Base-by-base conservation (phyloP, 2,888 invertebrate species). In the Autographa pulchrina region DNA sequence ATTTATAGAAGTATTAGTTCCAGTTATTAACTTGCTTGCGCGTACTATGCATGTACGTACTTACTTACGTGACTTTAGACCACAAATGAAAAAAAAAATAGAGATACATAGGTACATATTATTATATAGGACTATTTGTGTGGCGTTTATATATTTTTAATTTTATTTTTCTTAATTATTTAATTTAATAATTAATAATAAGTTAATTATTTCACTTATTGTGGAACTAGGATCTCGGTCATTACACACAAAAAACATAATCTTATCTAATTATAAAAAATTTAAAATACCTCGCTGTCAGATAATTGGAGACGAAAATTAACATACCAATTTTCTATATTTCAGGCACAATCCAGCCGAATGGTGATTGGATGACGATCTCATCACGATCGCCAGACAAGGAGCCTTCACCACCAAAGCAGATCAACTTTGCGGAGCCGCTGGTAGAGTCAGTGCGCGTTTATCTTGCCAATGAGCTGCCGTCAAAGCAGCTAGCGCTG, bases 291-390 rank as follows among this genome's bases (percentile, higher is more conserved):
- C 35, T 35, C 38, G 8, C 11, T 0, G 38, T 11, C 11, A 38
- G 38, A 38, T 38, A n/a, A 48, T 48, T n/a, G 11, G 2, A 11
- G 20, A 54, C 54, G 11, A 9, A 8, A 54, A 18, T 54, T 76
- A 78, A 84, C 62, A 65, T 13, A 18, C 5, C 48, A 61, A 68
- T 81, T 83, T 73, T 86, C 73, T 85, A 72, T 63, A 82, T 96
- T 96, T 68, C 96, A 96, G 96, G 96, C 78, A 89, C 93, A 78
- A 90, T 93, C 88, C 94, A 92, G 83, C 88, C 93, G 76, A 90
- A 93, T 92, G 93, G 95, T 92, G 96, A 96, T 92, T 96, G 96
- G 96, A 96, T 96, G 96, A 96, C 96, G 88, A 93, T 96, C 89
- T 94, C 96, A 68, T 89, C 92, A 70, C 94, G 93, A 84, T 93